phyloP scores from a whole-genome alignment of 2,113 vertebrate genomes.

The Lutjanus erythropterus region DNA sequence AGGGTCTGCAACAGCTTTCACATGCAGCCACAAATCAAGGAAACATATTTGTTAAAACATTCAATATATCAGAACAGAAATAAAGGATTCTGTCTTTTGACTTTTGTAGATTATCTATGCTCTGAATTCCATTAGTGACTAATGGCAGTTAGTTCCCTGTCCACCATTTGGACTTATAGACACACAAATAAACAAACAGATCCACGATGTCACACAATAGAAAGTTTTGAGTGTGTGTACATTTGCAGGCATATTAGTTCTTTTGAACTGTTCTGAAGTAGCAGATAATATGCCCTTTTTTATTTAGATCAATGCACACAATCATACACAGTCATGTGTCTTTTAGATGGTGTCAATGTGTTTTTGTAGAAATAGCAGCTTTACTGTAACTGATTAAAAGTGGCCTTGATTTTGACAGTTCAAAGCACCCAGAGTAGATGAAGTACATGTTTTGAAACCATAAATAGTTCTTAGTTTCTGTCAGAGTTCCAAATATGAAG shows the following conservation, averaged over 20 bases:
- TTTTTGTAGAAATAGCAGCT: background rate
- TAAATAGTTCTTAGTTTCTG: background rate
- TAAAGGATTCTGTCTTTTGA: background rate
- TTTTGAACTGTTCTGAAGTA: background rate
- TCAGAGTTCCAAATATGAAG: conserved; percentile 12
- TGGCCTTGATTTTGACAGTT: too few relatives aligned
- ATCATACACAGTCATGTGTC: background rate
- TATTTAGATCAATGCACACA: background rate
- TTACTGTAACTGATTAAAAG: background rate
- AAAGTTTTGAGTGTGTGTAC: background rate
- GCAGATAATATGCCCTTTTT: background rate
- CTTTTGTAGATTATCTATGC: background rate
- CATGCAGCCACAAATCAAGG: conserved; percentile 1
- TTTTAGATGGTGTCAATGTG: background rate
- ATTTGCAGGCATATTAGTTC: background rate
- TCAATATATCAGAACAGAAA: background rate
- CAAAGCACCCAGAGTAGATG: too few relatives aligned
- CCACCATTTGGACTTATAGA: background rate
- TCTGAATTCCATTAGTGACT: background rate
- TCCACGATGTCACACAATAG: background rate
- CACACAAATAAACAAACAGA: background rate
- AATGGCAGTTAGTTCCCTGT: background rate
- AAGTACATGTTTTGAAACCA: conserved; percentile 11
- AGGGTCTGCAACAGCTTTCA: conserved; percentile 8
- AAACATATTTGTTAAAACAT: conserved; percentile 11